Evolutionary conservation across 1,140 invertebrate genomes (phyloP).

Genomic region (Bombus picipes): DNA sequence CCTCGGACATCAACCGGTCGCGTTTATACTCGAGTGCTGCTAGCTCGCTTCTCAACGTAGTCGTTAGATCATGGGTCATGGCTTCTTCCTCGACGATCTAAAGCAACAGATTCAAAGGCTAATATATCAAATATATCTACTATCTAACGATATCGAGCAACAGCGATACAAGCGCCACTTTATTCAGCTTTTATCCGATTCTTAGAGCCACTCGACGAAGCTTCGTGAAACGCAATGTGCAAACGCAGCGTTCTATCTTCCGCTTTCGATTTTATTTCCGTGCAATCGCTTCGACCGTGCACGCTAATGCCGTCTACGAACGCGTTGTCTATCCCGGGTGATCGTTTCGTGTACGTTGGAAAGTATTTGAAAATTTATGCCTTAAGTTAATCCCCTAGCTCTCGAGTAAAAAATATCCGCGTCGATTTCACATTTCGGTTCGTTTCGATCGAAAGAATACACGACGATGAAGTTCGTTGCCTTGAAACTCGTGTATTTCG

Average conservation of each 20-base stretch:
- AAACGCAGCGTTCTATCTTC: no score
- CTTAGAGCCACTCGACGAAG: no score
- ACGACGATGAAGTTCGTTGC: no score
- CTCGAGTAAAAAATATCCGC: no score
- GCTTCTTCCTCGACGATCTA: slow-evolving; percentile 83
- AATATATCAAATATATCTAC: not conserved
- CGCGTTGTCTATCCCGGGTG: not conserved
- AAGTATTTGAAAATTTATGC: no score
- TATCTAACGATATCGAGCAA: no score
- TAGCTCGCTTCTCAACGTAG: slow-evolving; percentile 89
- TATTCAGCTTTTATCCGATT: no score
- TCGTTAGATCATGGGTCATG: slow-evolving; percentile 86
- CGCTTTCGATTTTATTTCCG: not conserved
- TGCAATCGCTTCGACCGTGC: not conserved
- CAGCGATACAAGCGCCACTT: no score
- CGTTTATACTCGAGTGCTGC: slow-evolving; percentile 91
- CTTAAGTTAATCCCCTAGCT: rapidly evolving
- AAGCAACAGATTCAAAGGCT: not conserved
- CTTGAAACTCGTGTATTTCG: no score
- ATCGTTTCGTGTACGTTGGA: not conserved
- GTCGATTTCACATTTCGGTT: no score
- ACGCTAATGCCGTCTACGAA: not conserved
- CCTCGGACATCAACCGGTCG: slow-evolving; percentile 89
- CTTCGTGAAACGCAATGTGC: no score
- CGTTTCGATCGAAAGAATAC: no score